Evolutionary conservation across 1,140 invertebrate genomes (phyloP), one percentile per base, ranked within the genome.

Genomic region (Lepidurus packardi): DNA sequence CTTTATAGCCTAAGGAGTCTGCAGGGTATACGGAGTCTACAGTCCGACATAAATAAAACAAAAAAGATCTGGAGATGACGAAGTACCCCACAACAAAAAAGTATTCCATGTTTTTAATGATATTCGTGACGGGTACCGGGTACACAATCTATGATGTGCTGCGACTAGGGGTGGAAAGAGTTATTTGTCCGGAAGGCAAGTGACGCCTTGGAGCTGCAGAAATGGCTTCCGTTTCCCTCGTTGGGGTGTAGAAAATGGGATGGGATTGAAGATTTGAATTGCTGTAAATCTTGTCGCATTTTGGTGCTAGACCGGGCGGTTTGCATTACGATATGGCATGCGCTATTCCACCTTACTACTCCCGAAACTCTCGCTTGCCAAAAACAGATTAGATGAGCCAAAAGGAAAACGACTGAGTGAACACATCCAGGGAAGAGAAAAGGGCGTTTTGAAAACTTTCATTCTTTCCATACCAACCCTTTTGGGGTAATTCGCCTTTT

Each of bases 241-340:
- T 7, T 7, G 53, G 16, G 53, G 53, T 65, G 53, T 65, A 65
- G 53, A 65, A 65, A 65, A 65, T 65, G 53, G 53, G 53, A 65
- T 13, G 5, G 53, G 13, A 16, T 34, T 4, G 53, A 65, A 21
- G 21, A n/a, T 65, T 65, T 65, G 53, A 65, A 65, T 21, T 16
- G 16, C 16, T n/a, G 53, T 65, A 65, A 65, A 65, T 65, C 53
- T 65, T 65, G 53, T 16, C 53, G 53, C 53, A 65, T 16, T 65
- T 65, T 65, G 53, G 53, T n/a, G 53, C 53, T 65, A 65, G 53
- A 13, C 21, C 16, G 8, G 53, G 53, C 8, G 53, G 21, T 65
- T 65, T 65, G 53, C n/a, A 65, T 65, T n/a, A 65, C 53, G 53
- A n/a, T 21, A 65, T 1, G 7, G 7, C 53, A 3, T 65, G 13